Evolutionary conservation across 2,113 vertebrate genomes (phyloP).

Genomic region (Otis tarda): DNA sequence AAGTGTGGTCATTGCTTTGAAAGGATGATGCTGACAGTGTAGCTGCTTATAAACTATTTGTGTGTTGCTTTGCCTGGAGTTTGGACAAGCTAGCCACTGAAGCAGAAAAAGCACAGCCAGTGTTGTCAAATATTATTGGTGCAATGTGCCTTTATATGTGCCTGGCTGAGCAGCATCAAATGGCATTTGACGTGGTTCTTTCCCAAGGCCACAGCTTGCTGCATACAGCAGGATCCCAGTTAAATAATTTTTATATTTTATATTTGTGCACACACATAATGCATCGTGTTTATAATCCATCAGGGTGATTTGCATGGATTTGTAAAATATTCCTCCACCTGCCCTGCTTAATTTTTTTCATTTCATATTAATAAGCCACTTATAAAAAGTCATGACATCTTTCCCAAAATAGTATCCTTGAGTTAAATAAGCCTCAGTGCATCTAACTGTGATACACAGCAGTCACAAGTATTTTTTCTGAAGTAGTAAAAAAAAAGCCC

Average conservation of each 20-base stretch:
- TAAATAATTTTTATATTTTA: constrained; percentile 35
- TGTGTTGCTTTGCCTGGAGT: constrained; percentile 43
- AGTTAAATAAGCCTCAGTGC: constrained; percentile 8
- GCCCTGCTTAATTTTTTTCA: constrained; percentile 42
- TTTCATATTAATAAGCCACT: constrained; percentile 11
- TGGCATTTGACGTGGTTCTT: constrained; percentile 69
- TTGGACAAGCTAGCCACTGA: constrained; percentile 59
- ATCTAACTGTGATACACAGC: background rate
- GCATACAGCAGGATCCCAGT: background rate
- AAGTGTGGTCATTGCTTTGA: background rate
- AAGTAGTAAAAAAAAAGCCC: background rate
- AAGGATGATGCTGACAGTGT: constrained; percentile 51
- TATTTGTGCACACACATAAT: background rate
- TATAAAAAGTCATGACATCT: background rate
- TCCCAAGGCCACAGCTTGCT: constrained; percentile 59
- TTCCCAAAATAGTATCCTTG: constrained; percentile 35
- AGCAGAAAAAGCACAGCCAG: constrained; percentile 74
- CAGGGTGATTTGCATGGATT: constrained; percentile 33
- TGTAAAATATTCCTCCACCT: constrained; percentile 41
- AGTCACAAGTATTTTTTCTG: constrained; percentile 32
- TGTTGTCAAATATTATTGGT: constrained; percentile 75
- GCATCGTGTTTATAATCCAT: constrained; percentile 1
- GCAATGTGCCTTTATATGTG: constrained; percentile 66
- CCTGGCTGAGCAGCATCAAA: constrained; percentile 72
- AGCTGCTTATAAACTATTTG: constrained; percentile 56